phyloP scores from a whole-genome alignment of 2,888 invertebrate genomes.

The Crocallis elinguaria region DNA sequence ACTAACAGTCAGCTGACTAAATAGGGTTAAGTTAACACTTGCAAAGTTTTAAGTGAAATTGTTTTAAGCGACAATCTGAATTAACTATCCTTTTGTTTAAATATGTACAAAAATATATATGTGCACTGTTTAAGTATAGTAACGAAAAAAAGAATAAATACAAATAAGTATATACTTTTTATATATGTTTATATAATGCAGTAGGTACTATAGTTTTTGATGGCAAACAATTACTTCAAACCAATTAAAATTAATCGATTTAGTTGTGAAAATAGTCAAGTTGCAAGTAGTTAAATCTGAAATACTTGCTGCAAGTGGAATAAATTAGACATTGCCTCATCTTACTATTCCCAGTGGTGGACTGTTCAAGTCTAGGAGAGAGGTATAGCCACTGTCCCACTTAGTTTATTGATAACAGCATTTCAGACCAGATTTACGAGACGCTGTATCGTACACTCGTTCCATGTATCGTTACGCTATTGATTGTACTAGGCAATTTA shows the following conservation, averaged over 20 bases:
- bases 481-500: conserved; percentile 5
- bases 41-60: too few species aligned
- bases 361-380: not conserved
- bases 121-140: too few species aligned
- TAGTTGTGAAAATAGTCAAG: conserved; percentile 8
- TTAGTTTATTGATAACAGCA: conserved; percentile 21
- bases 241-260: conserved; percentile 12
- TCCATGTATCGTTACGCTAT: conserved; percentile 15
- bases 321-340: conserved; percentile 24
- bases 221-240: not conserved
- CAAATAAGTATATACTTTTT: not conserved
- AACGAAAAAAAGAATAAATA: too few species aligned
- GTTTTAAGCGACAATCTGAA: too few species aligned
- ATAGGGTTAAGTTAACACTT: not conserved
- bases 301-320: conserved; percentile 17
- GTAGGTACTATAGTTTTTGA: not conserved
- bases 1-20: not conserved
- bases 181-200: not conserved
- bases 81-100: too few species aligned
- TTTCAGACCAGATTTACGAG: conserved; percentile 18
- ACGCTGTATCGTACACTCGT: conserved; percentile 3
- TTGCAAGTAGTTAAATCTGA: conserved; percentile 17
- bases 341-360: conserved; percentile 12
- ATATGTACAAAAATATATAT: too few species aligned
- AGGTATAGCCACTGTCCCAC: conserved; percentile 1